Conservation (phyloP, 2,888 invertebrate species). For the Catonia carolina region DNA sequence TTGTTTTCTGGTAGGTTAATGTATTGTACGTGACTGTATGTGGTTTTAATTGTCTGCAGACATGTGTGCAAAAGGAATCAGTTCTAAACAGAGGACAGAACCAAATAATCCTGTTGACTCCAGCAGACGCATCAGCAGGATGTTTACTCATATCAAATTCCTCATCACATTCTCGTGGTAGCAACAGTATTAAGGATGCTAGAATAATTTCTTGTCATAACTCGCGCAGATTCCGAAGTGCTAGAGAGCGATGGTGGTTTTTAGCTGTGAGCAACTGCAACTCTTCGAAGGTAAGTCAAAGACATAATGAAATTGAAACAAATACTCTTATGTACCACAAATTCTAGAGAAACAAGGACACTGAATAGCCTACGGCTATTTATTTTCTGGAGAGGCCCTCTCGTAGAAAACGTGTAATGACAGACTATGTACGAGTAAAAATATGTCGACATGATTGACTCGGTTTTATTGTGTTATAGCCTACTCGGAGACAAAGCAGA, state of each 20-base stretch:
- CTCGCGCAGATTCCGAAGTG: slow-evolving; percentile 65
- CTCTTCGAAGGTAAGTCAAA: slow-evolving; percentile 52
- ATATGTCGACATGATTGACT: too few relatives aligned
- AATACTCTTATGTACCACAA: too few relatives aligned
- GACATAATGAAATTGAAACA: not conserved
- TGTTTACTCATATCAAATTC: slow-evolving; percentile 43
- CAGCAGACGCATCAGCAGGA: slow-evolving; percentile 55
- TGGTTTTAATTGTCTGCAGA: too few relatives aligned
- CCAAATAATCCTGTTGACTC: slow-evolving; percentile 70
- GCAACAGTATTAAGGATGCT: slow-evolving; percentile 2
- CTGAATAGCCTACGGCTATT: too few relatives aligned
- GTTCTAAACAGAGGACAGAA: slow-evolving; percentile 64
- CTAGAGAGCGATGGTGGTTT: slow-evolving; percentile 92
- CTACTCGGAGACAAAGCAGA: too few relatives aligned
- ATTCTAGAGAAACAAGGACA: too few relatives aligned
- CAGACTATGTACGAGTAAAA: too few relatives aligned
- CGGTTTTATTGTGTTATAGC: too few relatives aligned
- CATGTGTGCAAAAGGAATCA: slow-evolving; percentile 65
- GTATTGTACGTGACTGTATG: too few relatives aligned
- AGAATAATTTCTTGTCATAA: slow-evolving; percentile 54
- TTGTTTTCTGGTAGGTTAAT: too few relatives aligned
- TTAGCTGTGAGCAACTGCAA: slow-evolving; percentile 78
- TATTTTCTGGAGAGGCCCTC: too few relatives aligned
- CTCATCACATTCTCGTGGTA: slow-evolving; percentile 20
- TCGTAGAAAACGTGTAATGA: too few relatives aligned